These are phyloP conservation scores for Stenchaetothrips biformis DNA, from an alignment of 2,888 invertebrate genomes.

Conservation along the genomic window DNA sequence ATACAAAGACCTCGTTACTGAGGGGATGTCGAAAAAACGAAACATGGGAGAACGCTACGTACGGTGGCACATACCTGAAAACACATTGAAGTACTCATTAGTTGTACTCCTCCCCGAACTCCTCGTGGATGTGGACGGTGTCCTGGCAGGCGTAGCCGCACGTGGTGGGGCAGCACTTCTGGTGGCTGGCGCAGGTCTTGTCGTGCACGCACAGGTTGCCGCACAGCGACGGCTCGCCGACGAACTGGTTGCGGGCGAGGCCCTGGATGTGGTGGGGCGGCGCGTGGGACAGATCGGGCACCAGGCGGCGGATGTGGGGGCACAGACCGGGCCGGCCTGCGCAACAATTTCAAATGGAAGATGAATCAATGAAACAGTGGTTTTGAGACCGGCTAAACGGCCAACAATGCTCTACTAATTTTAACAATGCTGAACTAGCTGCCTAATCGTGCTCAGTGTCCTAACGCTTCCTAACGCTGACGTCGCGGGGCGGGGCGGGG, in stretches of 20 bases:
- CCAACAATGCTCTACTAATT: too few species aligned
- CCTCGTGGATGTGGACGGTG: constrained; percentile 30
- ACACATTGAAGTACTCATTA: neutral
- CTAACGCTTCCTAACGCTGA: too few species aligned
- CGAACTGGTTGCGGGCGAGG: constrained; percentile 17
- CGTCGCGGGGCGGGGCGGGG: too few species aligned
- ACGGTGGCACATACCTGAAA: neutral
- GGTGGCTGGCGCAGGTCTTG: constrained; percentile 31
- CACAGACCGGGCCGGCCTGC: constrained; percentile 32
- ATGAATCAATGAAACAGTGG: too few species aligned
- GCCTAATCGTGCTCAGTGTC: too few species aligned
- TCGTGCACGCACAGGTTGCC: constrained; percentile 35
- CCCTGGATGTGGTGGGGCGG: constrained; percentile 30
- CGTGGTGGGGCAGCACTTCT: constrained; percentile 36
- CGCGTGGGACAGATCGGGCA: constrained; percentile 25
- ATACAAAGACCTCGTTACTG: too few species aligned
- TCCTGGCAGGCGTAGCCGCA: constrained; percentile 36
- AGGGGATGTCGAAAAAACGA: too few species aligned
- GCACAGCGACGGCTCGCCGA: constrained; percentile 40
- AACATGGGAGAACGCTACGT: too few species aligned
- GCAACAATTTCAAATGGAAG: too few species aligned
- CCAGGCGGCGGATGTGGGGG: constrained; percentile 33
- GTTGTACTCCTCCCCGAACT: neutral
- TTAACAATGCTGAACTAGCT: too few species aligned
- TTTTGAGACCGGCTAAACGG: too few species aligned